Base-by-base conservation (phyloP, 2,113 vertebrate species). In the Forbesichthys agassizii region DNA sequence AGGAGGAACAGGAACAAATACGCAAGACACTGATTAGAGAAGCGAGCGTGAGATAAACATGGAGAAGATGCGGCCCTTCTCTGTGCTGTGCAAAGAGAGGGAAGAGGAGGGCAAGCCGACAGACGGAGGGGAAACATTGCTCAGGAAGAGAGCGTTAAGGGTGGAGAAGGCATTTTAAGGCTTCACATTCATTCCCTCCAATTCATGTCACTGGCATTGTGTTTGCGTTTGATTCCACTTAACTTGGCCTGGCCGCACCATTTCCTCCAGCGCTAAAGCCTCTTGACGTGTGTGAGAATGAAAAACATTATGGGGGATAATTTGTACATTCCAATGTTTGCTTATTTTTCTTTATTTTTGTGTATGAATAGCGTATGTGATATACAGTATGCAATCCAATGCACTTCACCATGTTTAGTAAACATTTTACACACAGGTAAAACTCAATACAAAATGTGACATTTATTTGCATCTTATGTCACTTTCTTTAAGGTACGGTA, bases 191-290 rank as follows among this genome's bases (percentile, higher is more conserved):
- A 63, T 7, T 75, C 66, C 57, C 60, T 79, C 68, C 36, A 58
- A 68, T 76, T 77, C 74, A 73, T 68, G 69, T 71, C 70, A 71
- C 56, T 48, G 57, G 73, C 66, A 80, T 84, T 75, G 68, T 61
- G 81, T 77, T 87, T 81, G 69, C 83, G 36, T 16, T 80, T 60
- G 58, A 20, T 60, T 60, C 58, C 12, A 60, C 58, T 42, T 74
- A 53, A 75, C 79, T 81, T 77, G 70, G 62, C 62, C 62, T 77
- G 70, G 62, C 62, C 62, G 55, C 71, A 76, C 57, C 49, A 74
- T 79, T 82, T 79, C 70, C 63, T 69, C 46, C 63, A 62, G 51
- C 70, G 10, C 3, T 11, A 36, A 11, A 11, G 47, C 67, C 33
- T 18, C 42, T 61, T 63, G 48, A 58, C 0, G 0, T 51, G 58